Base-by-base conservation (phyloP, 2,797 vertebrate species). In the Squalus acanthias region DNA sequence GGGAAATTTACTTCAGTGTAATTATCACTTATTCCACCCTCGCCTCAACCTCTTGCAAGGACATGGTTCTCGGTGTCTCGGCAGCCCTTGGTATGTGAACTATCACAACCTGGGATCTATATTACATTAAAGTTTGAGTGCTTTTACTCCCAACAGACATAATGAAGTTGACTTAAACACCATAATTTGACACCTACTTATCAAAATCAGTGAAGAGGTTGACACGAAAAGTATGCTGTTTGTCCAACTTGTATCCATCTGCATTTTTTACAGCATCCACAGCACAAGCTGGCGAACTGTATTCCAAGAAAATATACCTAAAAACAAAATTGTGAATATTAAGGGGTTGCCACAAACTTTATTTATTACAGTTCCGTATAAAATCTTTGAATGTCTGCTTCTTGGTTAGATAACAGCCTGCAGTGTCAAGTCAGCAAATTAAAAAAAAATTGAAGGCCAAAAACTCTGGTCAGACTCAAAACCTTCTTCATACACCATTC, bases 141-240 rank as follows among this genome's bases (percentile, higher is more conserved):
- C 33, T 93, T 39, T 10, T 8, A 67, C 60, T 72, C 22, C 69
- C 9, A 96, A n/a, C 10, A 95, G 60, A 96, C 95, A 95, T 95
- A 96, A 95, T 29, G 17, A 50, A 87, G 7, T 65, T 82, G 8
- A 53, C 15, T 65, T 20, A 92, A 92, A n/a, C 5, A 65, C 15
- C 57, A 96, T 87, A 91, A 88, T 29, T 95, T 60, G 50, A 94
- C 79, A 97, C 98, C 97, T 97, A 99, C 99, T 99, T 99, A 97
- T 99, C 99, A 96, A 99, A 99, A 96, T 99, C 99, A 0, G 99
- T 99, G 97, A 99, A 99, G 97, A 99, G 98, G 96, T 99, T 99
- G 97, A 99, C 99, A 96, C 99, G 98, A 97, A 99, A 99, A 0
- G 99, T 99, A 97, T 99, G 99, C 89, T 99, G 99, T 96, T 99